Percentiles rank a stretch among this genome's conserved stretches.
Conservation (phyloP, 2,888 invertebrate species). For the Lampropteryx suffumata region DNA sequence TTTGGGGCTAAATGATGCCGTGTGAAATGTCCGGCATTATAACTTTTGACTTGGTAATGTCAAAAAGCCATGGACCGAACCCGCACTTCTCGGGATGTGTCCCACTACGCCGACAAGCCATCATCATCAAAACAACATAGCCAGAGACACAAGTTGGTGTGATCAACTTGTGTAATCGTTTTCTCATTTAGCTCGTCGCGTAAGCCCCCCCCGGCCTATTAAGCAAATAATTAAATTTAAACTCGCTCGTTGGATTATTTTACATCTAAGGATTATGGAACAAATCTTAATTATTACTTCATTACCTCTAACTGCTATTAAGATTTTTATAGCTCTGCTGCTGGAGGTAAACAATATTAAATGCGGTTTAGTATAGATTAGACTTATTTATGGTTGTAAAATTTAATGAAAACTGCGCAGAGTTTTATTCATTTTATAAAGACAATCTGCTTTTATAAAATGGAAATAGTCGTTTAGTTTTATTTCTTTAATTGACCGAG, state of each 20-base stretch:
- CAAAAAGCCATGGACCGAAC: neutral
- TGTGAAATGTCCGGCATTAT: no score
- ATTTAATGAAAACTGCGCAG: neutral
- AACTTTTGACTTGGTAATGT: no score
- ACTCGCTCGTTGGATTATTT: slow-evolving; percentile 39
- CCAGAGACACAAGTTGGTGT: slow-evolving; percentile 15
- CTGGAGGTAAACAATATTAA: slow-evolving; percentile 13
- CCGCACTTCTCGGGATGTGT: neutral
- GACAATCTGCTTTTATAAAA: neutral
- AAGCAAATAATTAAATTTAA: slow-evolving; percentile 57
- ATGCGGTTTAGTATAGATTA: slow-evolving; percentile 1
- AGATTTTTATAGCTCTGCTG: slow-evolving; percentile 22
- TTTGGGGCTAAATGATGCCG: no score
- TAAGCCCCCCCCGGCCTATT: slow-evolving; percentile 43
- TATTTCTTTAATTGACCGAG: no score
- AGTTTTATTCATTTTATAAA: neutral
- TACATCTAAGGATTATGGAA: slow-evolving; percentile 29
- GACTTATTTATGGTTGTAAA: neutral
- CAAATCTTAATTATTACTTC: slow-evolving; percentile 36
- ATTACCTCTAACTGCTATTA: slow-evolving; percentile 29
- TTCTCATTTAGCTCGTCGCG: slow-evolving; percentile 49
- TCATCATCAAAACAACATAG: neutral
- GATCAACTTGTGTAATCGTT: slow-evolving; percentile 51
- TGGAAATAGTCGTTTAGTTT: no score
- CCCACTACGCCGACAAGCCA: no score